Evolutionary conservation across 2,113 vertebrate species (phyloP), one percentile per base, ranked within the genome.

Genomic region (Forbesichthys agassizii): DNA sequence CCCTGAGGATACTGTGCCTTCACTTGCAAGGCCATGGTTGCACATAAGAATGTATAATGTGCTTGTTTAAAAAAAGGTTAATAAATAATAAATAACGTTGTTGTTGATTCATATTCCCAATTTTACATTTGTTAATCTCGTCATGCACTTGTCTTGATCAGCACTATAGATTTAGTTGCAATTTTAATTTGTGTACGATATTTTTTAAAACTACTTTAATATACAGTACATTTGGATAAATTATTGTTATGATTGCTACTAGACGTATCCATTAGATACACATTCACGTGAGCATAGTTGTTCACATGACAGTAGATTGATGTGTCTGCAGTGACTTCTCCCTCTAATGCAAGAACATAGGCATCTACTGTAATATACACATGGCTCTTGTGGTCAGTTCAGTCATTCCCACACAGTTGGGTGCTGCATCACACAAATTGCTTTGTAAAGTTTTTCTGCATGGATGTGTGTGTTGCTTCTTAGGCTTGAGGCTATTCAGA

Each of bases 281-380:
- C 27, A 27, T 2, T 27, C 27, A 8, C 7, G 14, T 59, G 3
- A 14, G 7, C 3, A 55, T 59, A 20, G 18, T 60, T 82, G 11
- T 68, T 77, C 48, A 58, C 53, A 55, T 48, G 2, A 27, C 27
- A 27, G 49, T 11, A 51, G 56, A 16, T 60, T 63, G 66, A 68
- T 69, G 20, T 65, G 11, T 27, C 56, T 48, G 36, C 46, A 27
- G 27, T 51, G 54, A 66, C 33, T 67, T 54, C n/a, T 81, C 64
- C 81, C 71, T 85, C 33, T 33, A 33, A 9, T 60, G 56, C 12
- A 74, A 77, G 55, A 16, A 11, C 53, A 53, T n/a, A 68, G 62
- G 79, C 70, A 79, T 88, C 62, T 36, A 76, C 75, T 86, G 84
- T 74, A 80, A 57, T 8, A 48, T n/a, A 77, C 70, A 70, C 79